Evolutionary conservation across 2,888 invertebrate genomes (phyloP).

Genomic region (Chymomyza procnemis): DNA sequence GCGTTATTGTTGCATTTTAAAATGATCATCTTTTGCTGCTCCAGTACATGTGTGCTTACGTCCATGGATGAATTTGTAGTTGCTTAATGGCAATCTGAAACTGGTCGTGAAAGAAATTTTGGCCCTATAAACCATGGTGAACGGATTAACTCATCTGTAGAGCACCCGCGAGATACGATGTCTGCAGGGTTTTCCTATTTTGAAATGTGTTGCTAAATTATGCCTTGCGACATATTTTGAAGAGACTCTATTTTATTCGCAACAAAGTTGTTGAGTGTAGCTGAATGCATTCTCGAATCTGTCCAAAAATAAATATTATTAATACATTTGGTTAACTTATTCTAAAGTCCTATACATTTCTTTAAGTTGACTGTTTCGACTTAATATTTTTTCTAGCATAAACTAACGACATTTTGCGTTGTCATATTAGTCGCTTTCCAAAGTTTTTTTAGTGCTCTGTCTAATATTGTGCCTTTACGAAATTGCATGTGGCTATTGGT

Average conservation of each 20-base stretch:
- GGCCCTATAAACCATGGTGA: background rate
- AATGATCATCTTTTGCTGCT: too few relatives aligned
- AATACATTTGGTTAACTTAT: conserved; percentile 7
- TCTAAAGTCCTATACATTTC: conserved; percentile 5
- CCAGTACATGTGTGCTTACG: too few relatives aligned
- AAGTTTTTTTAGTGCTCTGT: background rate
- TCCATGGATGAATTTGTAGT: too few relatives aligned
- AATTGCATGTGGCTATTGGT: too few relatives aligned
- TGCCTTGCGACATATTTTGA: too few relatives aligned
- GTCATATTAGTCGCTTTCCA: background rate
- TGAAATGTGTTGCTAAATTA: too few relatives aligned
- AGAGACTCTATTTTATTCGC: too few relatives aligned
- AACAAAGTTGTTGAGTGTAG: conserved; percentile 13
- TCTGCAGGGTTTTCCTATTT: background rate
- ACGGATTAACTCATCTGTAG: background rate
- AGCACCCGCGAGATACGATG: background rate
- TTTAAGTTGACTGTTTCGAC: background rate
- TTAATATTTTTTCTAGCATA: conserved; percentile 9
- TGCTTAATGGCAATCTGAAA: too few relatives aligned
- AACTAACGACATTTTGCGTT: background rate
- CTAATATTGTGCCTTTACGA: too few relatives aligned
- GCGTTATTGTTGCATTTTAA: too few relatives aligned
- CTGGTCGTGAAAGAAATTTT: too few relatives aligned
- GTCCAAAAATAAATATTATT: background rate
- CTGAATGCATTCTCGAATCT: conserved; percentile 5